Conservation (phyloP, 1,140 invertebrate species). For the Drosophila kohkoa region DNA sequence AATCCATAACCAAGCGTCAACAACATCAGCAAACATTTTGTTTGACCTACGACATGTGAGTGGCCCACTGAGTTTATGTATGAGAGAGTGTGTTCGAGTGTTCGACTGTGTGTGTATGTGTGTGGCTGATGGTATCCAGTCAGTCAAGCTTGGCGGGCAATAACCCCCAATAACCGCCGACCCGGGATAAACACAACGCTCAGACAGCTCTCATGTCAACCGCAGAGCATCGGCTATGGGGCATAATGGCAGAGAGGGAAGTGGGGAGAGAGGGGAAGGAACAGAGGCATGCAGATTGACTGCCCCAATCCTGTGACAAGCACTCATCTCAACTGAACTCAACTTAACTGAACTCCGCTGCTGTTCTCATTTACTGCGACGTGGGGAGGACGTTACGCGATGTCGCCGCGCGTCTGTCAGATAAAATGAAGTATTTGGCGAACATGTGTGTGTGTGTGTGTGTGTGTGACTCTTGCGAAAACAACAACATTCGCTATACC, state of each 20-base stretch:
- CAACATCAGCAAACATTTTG: slow-evolving; percentile 80
- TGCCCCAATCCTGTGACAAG: slow-evolving; percentile 42
- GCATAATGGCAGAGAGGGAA: slow-evolving; percentile 1
- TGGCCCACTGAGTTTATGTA: slow-evolving; percentile 5
- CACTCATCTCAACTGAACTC: slow-evolving; percentile 37
- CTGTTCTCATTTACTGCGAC: slow-evolving; percentile 41
- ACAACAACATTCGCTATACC: slow-evolving; percentile 67
- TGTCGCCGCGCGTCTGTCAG: slow-evolving; percentile 65
- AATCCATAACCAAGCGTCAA: slow-evolving; percentile 82
- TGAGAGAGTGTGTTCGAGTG: neutral
- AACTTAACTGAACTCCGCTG: slow-evolving; percentile 22
- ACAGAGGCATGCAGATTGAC: slow-evolving; percentile 29
- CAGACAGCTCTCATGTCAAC: slow-evolving; percentile 68
- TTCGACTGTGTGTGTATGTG: neutral
- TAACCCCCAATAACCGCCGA: slow-evolving; percentile 64
- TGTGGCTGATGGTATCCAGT: slow-evolving; percentile 22
- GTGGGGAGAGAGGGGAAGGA: neutral
- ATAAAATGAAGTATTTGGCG: slow-evolving; percentile 77
- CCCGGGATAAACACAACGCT: slow-evolving; percentile 16
- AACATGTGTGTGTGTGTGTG: slow-evolving; percentile 20
- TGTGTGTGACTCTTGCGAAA: slow-evolving; percentile 49
- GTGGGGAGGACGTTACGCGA: slow-evolving; percentile 16
- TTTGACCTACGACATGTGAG: slow-evolving; percentile 78
- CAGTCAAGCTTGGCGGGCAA: slow-evolving; percentile 66
- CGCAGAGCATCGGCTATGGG: slow-evolving; percentile 48